These are phyloP conservation scores for Protodeltote pygarga DNA, from an alignment of 2,888 invertebrate species.

Conservation along the genomic window DNA sequence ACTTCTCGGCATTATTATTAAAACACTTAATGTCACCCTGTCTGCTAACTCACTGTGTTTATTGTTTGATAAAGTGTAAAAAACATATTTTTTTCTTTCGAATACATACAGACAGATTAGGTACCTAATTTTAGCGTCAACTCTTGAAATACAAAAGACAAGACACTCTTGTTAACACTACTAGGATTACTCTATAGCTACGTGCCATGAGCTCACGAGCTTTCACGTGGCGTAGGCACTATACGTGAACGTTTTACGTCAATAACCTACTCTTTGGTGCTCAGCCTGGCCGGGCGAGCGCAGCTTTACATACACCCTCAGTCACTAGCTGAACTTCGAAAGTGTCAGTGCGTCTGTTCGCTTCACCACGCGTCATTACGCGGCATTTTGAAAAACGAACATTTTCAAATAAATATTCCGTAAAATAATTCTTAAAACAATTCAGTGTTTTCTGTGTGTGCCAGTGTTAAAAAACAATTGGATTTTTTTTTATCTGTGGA, in stretches of 20 bases:
- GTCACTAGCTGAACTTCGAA: constrained; percentile 70
- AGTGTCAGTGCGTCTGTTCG: constrained; percentile 34
- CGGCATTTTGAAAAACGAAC: constrained; percentile 65
- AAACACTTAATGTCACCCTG: no score
- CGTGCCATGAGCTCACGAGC: no score
- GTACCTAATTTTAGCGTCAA: no score
- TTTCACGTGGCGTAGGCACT: constrained; percentile 20
- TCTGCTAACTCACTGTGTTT: no score
- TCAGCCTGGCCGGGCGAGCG: constrained; percentile 78
- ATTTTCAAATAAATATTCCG: constrained; percentile 39
- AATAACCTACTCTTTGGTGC: constrained; percentile 66
- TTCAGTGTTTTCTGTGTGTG: constrained; percentile 36
- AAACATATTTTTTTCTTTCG: no score
- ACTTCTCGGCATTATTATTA: no score
- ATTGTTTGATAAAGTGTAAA: no score
- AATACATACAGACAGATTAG: no score
- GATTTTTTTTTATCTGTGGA: constrained; percentile 28
- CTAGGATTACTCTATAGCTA: no score
- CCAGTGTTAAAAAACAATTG: constrained; percentile 35
- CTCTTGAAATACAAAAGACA: no score
- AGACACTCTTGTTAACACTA: no score
- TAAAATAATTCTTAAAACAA: constrained; percentile 35
- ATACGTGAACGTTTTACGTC: constrained; percentile 33
- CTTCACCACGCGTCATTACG: constrained; percentile 52
- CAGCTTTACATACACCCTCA: constrained; percentile 79